These are phyloP conservation scores for Zoanthus sansibaricus DNA, from an alignment of 92 coral and sea anemone genomes.

Conservation along the genomic window DNA sequence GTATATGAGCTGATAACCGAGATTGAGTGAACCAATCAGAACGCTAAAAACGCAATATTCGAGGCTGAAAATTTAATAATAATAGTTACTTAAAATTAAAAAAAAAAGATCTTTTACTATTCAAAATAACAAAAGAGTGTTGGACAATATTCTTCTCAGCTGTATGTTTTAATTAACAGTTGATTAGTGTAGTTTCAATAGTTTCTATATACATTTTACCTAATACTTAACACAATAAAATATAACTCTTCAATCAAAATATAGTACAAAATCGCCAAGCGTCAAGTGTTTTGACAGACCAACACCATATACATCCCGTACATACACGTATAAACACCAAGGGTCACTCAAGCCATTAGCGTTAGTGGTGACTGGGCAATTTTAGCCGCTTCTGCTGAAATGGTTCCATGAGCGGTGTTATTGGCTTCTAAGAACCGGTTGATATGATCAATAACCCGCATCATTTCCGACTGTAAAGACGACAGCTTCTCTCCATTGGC, in stretches of 20 bases:
- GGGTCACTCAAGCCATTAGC: conserved; percentile 8
- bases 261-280: neutral
- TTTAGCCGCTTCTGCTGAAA: conserved; percentile 86
- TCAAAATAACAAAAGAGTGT: too few species aligned
- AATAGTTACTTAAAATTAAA: too few species aligned
- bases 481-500: conserved; percentile 86
- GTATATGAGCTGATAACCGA: too few species aligned
- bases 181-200: too few species aligned
- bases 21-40: too few species aligned
- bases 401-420: conserved; percentile 87
- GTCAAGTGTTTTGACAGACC: neutral
- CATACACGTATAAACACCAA: too few species aligned
- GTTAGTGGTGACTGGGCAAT: conserved; percentile 71
- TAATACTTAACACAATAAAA: neutral
- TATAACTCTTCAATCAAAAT: neutral
- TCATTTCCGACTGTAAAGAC: conserved; percentile 80
- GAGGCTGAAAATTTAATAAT: too few species aligned
- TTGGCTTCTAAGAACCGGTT: conserved; percentile 91
- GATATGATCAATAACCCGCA: conserved; percentile 85
- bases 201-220: neutral
- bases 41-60: too few species aligned
- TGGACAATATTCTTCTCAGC: too few species aligned
- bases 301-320: neutral
- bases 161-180: too few species aligned
- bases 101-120: too few species aligned